Percentiles rank a stretch among this genome's conserved stretches.
phyloP scores from a whole-genome alignment of 2,888 invertebrate species.

The Mantis religiosa region DNA sequence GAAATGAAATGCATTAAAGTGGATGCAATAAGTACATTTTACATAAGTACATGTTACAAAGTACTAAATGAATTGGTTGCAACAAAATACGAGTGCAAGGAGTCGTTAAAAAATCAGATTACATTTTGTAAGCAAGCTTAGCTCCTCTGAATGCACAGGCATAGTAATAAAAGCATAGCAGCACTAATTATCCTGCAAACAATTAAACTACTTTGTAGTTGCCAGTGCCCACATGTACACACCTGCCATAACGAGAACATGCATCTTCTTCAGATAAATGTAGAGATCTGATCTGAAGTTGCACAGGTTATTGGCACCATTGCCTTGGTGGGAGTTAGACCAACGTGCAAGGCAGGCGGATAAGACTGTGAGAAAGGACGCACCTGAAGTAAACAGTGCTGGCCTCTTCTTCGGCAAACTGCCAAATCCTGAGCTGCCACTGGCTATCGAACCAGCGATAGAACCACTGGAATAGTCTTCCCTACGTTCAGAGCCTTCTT shows the following conservation, averaged over 20 bases:
- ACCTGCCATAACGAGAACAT: background rate
- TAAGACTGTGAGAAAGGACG: constrained; percentile 21
- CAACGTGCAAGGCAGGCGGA: background rate
- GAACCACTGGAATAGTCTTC: constrained; percentile 57
- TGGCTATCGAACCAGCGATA: constrained; percentile 59
- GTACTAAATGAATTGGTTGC: no score
- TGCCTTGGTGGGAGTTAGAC: background rate
- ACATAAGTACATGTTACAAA: no score
- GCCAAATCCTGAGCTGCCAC: constrained; percentile 81
- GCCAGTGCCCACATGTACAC: background rate
- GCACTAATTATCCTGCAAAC: background rate
- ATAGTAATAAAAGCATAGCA: no score
- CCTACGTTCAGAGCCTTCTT: constrained; percentile 45
- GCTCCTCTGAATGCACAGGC: no score
- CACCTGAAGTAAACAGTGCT: constrained; percentile 54
- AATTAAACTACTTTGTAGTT: background rate
- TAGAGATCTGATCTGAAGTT: background rate
- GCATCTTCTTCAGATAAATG: background rate
- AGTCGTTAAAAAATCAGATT: no score
- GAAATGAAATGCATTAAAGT: no score
- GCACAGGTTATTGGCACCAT: background rate
- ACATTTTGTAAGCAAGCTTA: no score
- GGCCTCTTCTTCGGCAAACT: constrained; percentile 76
- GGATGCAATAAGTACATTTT: no score
- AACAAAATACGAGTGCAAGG: no score